Evolutionary conservation across 2,797 vertebrate species (phyloP), one percentile per base, ranked within the genome.

Genomic region (Streptopelia turtur): DNA sequence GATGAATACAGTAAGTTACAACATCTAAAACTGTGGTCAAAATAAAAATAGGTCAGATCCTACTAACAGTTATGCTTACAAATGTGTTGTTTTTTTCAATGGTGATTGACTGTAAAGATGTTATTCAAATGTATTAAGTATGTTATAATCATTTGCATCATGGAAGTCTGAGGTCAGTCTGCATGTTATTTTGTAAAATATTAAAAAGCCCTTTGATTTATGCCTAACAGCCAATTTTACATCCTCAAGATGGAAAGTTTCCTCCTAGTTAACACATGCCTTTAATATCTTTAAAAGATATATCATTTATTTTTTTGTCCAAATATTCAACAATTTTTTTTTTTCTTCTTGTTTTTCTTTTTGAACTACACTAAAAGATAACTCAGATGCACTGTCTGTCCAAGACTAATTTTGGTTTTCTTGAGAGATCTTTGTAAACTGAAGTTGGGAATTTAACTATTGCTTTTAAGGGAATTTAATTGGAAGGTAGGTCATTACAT

Each of bases 381-480:
- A 27, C 25, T 65, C 0, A 2, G 30, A 45, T 88, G 47, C 11
- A 60, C 12, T 30, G 5, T 39, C 41, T 88, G n/a, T 81, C 56
- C 43, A 85, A 90, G 37, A 63, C 22, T 59, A 45, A 55, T 28
- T 90, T 87, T 39, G n/a, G 4, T 57, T 90, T 91, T 75, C 57
- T 53, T 70, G 71, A 93, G 55, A 70, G 41, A 63, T 57, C 45
- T 82, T 82, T 81, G 35, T 83, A 72, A 90, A 89, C 53, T 49
- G 50, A 81, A 93, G 53, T 57, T 59, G 70, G 70, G 35, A 20
- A 39, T 92, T 90, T 80, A 89, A 33, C 90, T 33, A 23, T 3
- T 63, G 72, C 35, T 83, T 91, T 86, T 59, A 87, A 77, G 84
- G 63, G 25, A 43, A 80, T 87, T 87, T 89, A 92, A 87, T 72